Conservation (phyloP, 2,113 vertebrate species). For the Verasper variegatus region DNA sequence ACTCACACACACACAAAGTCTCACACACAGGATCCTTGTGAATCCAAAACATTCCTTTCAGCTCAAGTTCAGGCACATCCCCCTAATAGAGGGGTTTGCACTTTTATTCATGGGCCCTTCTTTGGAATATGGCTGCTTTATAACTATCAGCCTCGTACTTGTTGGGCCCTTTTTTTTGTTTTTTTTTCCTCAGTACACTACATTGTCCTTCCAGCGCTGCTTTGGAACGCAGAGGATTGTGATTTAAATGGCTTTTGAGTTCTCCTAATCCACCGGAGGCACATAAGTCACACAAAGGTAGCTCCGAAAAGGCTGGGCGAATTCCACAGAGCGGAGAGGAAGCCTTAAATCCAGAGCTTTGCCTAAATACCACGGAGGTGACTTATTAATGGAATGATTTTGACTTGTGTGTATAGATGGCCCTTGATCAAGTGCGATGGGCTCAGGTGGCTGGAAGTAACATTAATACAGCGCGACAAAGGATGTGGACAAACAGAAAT, state of each 20-base stretch:
- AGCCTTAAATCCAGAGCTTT: constrained; percentile 76
- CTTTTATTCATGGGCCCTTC: constrained; percentile 79
- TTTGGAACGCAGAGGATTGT: constrained; percentile 69
- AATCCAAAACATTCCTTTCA: constrained; percentile 83
- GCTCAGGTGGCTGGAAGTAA: constrained; percentile 62
- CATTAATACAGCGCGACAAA: constrained; percentile 57
- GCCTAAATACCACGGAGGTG: constrained; percentile 72
- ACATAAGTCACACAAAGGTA: constrained; percentile 79
- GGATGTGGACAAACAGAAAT: constrained; percentile 32
- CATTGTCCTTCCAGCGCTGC: constrained; percentile 72
- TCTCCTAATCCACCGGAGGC: constrained; percentile 77
- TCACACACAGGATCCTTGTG: constrained; percentile 71
- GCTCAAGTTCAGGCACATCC: constrained; percentile 83
- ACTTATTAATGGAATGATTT: constrained; percentile 77
- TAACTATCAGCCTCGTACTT: constrained; percentile 67
- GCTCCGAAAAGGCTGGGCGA: constrained; percentile 68
- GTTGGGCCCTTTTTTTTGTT: constrained; percentile 56
- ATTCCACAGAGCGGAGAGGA: constrained; percentile 75
- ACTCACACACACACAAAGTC: constrained; percentile 29
- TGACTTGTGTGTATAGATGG: constrained; percentile 68
- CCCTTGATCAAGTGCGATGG: constrained; percentile 59
- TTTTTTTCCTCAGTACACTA: constrained; percentile 30
- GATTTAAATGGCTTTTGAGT: constrained; percentile 78
- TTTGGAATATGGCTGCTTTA: constrained; percentile 75
- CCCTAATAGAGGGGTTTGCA: constrained; percentile 82